phyloP scores from a whole-genome alignment of 2,797 vertebrate species.

The Leptodactylus fallax region DNA sequence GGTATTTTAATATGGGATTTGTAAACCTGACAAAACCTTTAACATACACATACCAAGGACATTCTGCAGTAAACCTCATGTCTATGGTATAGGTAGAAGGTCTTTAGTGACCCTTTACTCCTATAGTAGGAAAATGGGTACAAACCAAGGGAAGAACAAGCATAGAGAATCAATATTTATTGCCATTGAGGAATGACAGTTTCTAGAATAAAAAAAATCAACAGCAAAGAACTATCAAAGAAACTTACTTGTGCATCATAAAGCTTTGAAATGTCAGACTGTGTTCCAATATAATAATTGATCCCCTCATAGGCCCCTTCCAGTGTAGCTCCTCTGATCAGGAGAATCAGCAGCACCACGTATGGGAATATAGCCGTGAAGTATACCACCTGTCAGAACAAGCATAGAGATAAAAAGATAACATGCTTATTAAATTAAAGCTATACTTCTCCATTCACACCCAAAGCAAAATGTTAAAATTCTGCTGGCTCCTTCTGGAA shows the following conservation, averaged over 20 bases:
- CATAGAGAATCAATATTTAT: too few species aligned
- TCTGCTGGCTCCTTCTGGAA: not conserved
- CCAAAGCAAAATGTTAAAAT: not conserved
- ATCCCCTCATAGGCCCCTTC: slow-evolving; percentile 89
- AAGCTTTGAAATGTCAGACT: slow-evolving; percentile 89
- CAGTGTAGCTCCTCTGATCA: slow-evolving; percentile 87
- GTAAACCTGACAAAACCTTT: too few species aligned
- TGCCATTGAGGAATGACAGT: too few species aligned
- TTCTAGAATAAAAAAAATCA: not conserved
- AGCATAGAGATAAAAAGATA: not conserved
- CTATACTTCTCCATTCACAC: not conserved
- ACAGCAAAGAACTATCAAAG: not conserved
- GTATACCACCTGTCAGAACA: slow-evolving; percentile 85
- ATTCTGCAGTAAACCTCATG: too few species aligned
- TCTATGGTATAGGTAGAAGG: too few species aligned
- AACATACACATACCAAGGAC: too few species aligned
- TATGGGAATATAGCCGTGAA: slow-evolving; percentile 94
- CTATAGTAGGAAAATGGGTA: too few species aligned
- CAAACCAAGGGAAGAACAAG: too few species aligned
- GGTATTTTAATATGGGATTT: too few species aligned
- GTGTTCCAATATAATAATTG: slow-evolving; percentile 88
- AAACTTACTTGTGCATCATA: slow-evolving; percentile 82
- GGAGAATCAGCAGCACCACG: slow-evolving; percentile 84
- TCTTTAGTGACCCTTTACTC: too few species aligned
- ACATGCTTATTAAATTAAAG: not conserved